Conservation (phyloP, 2,888 invertebrate species). For the Campaea margaritaria region DNA sequence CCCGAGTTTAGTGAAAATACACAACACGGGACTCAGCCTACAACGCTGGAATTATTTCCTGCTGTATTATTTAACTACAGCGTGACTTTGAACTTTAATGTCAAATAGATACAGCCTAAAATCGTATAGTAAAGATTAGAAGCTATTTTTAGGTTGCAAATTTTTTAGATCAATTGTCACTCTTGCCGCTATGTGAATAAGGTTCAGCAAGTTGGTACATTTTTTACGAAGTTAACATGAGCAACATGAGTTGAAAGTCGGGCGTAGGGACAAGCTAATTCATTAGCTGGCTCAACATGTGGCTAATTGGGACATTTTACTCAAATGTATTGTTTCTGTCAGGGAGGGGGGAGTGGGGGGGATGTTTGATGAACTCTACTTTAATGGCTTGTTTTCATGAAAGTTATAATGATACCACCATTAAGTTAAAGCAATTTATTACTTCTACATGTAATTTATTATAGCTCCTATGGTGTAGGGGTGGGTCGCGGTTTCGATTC, state of each 20-base stretch:
- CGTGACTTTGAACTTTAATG: constrained; percentile 1
- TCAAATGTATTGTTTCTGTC: background rate
- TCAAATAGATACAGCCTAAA: background rate
- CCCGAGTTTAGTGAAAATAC: constrained; percentile 14
- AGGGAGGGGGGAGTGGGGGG: no score
- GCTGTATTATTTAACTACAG: no score
- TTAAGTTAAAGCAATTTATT: no score
- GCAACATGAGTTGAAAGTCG: constrained; percentile 5
- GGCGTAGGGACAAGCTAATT: constrained; percentile 17
- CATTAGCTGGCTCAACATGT: constrained; percentile 7
- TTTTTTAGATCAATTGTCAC: background rate
- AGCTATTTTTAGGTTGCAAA: background rate
- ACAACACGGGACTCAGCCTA: constrained; percentile 22
- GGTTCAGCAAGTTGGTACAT: background rate
- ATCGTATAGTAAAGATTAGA: background rate
- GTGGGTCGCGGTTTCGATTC: no score
- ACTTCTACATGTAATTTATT: no score
- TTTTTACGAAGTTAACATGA: constrained; percentile 7
- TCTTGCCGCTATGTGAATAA: background rate
- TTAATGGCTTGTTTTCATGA: background rate
- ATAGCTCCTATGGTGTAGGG: no score
- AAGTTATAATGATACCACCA: background rate
- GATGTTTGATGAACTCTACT: no score
- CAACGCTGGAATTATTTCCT: no score
- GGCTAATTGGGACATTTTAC: constrained; percentile 2